Base-by-base conservation (phyloP, 2,888 invertebrate genomes). In the Aromia moschata region DNA sequence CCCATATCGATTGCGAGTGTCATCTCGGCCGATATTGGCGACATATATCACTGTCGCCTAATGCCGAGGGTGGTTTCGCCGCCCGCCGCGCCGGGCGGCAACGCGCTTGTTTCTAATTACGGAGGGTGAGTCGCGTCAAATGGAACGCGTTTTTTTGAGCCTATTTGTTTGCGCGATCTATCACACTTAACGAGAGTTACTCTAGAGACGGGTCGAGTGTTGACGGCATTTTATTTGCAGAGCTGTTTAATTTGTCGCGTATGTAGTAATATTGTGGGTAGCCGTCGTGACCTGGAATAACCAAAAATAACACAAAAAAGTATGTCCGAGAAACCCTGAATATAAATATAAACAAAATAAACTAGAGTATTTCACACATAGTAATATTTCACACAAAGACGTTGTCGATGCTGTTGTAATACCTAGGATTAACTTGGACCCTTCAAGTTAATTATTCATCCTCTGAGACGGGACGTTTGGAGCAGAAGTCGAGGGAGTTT, bases 11-110 rank as follows among this genome's bases (percentile, higher is more conserved):
- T 75, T 74, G 68, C 60, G 63, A 68, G 68, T 71, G 72, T 73
- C 76, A 73, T 75, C 74, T 69, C 65, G 67, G 68, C 70, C 70
- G 71, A 77, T 76, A 77, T 76, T 74, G 74, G 72, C 74, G 68
- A 74, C 75, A 76, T 76, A 74, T 73, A 76, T 77, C 76, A 75
- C 68, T 72, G 73, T 76, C 74, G 71, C 66, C 65, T 70, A 70
- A 68, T 71, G 69, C 64, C 43, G 54, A 60, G 71, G 72, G 70
- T 68, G 65, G 69, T 55, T n/a, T 60, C 46, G 53, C 65, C 70
- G 65, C 68, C 67, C 69, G 65, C 58, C 33, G 51, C 38, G 52
- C 54, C 55, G 54, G 56, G 45, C 58, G 31, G 47, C 30, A 53
- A 59, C 43, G 31, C 58, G 57, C 51, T 56, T 52, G 56, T 63